phyloP scores from a whole-genome alignment of 1,140 invertebrate genomes.

The Drosophila gunungcola region DNA sequence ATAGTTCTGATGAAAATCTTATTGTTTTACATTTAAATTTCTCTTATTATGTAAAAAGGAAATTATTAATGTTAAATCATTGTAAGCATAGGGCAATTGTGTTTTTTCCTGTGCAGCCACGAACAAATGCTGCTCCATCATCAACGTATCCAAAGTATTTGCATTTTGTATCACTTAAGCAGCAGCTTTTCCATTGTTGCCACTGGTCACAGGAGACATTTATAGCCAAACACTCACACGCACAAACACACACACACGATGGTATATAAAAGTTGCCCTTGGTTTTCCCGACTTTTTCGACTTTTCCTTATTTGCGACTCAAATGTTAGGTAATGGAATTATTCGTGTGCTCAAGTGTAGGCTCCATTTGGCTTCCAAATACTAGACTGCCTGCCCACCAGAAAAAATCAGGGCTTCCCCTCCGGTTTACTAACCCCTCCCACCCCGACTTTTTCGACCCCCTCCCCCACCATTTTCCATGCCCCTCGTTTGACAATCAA shows the following conservation, averaged over 20 bases:
- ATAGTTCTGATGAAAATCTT: too few species aligned
- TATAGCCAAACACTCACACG: constrained; percentile 57
- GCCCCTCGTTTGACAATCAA: constrained; percentile 58
- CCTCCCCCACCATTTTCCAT: not conserved
- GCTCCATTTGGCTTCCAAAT: constrained; percentile 1
- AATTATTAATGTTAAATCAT: too few species aligned
- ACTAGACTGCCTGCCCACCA: not conserved
- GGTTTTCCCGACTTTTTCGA: constrained; percentile 20
- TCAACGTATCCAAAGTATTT: constrained; percentile 76
- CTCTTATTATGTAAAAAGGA: too few species aligned
- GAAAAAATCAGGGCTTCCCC: not conserved
- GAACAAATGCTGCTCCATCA: constrained; percentile 30
- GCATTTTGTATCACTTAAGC: constrained; percentile 83
- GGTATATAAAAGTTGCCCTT: constrained; percentile 43
- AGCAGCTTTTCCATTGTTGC: constrained; percentile 62
- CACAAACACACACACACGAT: not conserved
- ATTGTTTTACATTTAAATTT: too few species aligned
- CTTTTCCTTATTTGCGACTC: constrained; percentile 62
- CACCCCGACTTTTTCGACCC: not conserved
- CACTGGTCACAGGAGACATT: constrained; percentile 76
- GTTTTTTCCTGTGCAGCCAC: constrained; percentile 6
- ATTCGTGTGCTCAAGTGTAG: constrained; percentile 62
- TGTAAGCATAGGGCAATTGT: too few species aligned
- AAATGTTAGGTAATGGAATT: constrained; percentile 78
- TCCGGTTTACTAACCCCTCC: not conserved